phyloP scores from a whole-genome alignment of 64 coral and sea anemone species.

The Pachyseris speciosa region DNA sequence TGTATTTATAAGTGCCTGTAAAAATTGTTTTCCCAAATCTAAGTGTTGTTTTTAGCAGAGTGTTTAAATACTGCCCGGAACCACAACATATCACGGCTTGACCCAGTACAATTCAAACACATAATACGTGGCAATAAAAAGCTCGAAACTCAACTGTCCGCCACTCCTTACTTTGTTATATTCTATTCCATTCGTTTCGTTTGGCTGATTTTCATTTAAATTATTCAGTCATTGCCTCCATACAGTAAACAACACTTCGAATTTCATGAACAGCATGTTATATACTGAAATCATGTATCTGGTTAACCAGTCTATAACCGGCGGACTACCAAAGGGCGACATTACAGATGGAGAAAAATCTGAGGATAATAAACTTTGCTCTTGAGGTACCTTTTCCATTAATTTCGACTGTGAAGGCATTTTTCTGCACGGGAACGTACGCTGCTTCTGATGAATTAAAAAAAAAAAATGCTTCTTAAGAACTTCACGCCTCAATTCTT shows the following conservation, averaged over 20 bases:
- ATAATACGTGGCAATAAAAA: too few species aligned
- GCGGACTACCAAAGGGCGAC: too few species aligned
- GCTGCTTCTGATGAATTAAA: neutral
- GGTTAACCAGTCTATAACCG: too few species aligned
- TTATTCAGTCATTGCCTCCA: too few species aligned
- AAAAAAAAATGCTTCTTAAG: neutral
- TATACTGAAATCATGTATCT: too few species aligned
- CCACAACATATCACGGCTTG: neutral
- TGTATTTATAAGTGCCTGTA: neutral
- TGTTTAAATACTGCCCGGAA: neutral
- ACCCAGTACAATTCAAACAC: too few species aligned
- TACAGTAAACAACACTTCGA: neutral
- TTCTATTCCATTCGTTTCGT: neutral
- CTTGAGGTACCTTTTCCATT: neutral
- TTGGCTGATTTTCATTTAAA: neutral
- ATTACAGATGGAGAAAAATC: too few species aligned
- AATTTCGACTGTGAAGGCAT: neutral
- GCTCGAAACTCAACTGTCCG: neutral
- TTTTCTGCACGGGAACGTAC: neutral
- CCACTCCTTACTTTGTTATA: neutral
- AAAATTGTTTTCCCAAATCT: neutral
- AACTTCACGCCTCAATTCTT: neutral
- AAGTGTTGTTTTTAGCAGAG: too few species aligned
- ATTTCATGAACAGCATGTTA: neutral
- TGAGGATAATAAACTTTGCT: neutral